Evolutionary conservation across 2,888 invertebrate genomes (phyloP).

Genomic region (Cylindroiulus punctatus): DNA sequence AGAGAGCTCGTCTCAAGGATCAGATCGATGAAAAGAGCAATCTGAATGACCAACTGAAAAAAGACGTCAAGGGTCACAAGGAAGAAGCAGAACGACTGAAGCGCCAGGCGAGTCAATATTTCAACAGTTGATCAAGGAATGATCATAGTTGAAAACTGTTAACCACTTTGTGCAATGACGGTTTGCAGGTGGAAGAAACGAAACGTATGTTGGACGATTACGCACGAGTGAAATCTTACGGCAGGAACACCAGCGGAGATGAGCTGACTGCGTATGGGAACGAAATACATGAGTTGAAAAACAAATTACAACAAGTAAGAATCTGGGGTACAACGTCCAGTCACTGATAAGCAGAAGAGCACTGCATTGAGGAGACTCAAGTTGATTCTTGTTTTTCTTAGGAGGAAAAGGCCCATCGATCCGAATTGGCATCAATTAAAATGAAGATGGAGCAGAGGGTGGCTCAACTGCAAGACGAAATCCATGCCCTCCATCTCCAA

Average conservation of each 20-base stretch:
- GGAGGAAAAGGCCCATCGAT: slow-evolving; percentile 78
- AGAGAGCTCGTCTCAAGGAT: slow-evolving; percentile 76
- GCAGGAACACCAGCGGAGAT: slow-evolving; percentile 75
- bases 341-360: background rate
- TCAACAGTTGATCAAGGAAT: background rate
- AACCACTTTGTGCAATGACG: too few relatives aligned
- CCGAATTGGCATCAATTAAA: slow-evolving; percentile 82
- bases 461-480: slow-evolving; percentile 81
- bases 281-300: slow-evolving; percentile 70
- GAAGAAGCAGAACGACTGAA: slow-evolving; percentile 74
- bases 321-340: background rate
- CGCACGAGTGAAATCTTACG: slow-evolving; percentile 84
- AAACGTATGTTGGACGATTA: slow-evolving; percentile 82
- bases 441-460: slow-evolving; percentile 86
- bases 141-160: background rate
- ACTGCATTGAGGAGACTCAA: background rate
- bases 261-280: slow-evolving; percentile 76
- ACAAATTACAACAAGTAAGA: slow-evolving; percentile 53
- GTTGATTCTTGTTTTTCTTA: slow-evolving; percentile 60
- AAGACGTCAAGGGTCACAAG: slow-evolving; percentile 74
- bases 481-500: slow-evolving; percentile 83
- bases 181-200: slow-evolving; percentile 77
- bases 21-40: slow-evolving; percentile 79
- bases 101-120: slow-evolving; percentile 58
- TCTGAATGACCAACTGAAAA: slow-evolving; percentile 76